These are phyloP conservation scores for Thecophora atra DNA, from an alignment of 2,888 invertebrate species.

Conservation along the genomic window DNA sequence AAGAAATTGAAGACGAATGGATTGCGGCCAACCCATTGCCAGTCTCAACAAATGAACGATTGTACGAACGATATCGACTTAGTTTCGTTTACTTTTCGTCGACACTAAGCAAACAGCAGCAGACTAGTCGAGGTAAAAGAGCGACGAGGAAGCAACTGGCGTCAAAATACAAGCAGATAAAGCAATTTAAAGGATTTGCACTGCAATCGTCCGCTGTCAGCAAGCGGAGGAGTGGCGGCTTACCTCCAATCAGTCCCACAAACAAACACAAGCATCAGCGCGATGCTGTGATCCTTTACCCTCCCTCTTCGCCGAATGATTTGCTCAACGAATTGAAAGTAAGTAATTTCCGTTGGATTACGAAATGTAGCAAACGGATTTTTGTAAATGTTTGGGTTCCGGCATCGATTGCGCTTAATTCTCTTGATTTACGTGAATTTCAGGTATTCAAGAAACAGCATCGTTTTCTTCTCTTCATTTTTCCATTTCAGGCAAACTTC, in stretches of 20 bases:
- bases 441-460: background rate
- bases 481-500: background rate
- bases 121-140: background rate
- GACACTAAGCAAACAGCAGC: constrained; percentile 24
- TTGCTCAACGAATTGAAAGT: constrained; percentile 22
- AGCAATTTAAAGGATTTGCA: constrained; percentile 40
- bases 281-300: background rate
- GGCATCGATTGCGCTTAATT: constrained; percentile 35
- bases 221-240: constrained; percentile 27
- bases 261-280: constrained; percentile 6
- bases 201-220: constrained; percentile 39
- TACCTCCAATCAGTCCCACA: constrained; percentile 29
- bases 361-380: constrained; percentile 27
- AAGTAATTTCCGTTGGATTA: constrained; percentile 34
- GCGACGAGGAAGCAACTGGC: too few relatives aligned
- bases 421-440: constrained; percentile 30
- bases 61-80: constrained; percentile 32
- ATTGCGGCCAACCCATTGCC: background rate
- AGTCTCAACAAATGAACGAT: background rate
- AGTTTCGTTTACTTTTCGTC: constrained; percentile 36
- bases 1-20: constrained; percentile 4
- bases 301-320: background rate
- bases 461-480: background rate
- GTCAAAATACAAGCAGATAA: constrained; percentile 29
- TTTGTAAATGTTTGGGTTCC: constrained; percentile 34